Percentiles rank a stretch among this genome's conserved stretches.
These are phyloP conservation scores for Corythoichthys haematopterus DNA, from an alignment of 2,113 vertebrate genomes.

Conservation along the genomic window DNA sequence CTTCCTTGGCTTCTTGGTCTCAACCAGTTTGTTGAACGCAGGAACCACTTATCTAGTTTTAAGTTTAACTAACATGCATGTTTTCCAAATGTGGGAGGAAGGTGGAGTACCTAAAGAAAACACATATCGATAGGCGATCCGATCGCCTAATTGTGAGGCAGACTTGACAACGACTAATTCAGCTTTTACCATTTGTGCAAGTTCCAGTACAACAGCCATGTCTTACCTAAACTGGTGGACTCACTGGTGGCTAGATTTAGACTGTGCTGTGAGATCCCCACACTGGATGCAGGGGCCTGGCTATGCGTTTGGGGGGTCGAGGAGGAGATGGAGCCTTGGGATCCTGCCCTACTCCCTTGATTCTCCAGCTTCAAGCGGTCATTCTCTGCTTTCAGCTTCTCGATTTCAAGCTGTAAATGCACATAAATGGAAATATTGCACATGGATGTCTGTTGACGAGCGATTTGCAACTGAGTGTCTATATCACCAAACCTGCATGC, in stretches of 20 bases:
- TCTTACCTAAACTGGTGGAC: constrained; percentile 91
- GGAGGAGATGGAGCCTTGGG: constrained; percentile 84
- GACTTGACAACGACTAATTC: neutral
- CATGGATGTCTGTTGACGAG: neutral
- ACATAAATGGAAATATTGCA: neutral
- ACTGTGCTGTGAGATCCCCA: constrained; percentile 83
- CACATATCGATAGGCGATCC: neutral
- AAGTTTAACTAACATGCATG: neutral
- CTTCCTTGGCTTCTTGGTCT: too few relatives aligned
- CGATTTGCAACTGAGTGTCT: neutral
- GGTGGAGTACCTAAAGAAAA: neutral
- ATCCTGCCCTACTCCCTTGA: constrained; percentile 82
- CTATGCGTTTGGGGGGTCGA: constrained; percentile 65
- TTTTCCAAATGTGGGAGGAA: neutral
- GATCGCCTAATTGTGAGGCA: too few relatives aligned
- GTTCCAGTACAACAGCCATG: neutral
- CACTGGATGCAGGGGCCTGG: constrained; percentile 67
- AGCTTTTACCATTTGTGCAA: neutral
- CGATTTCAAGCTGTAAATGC: constrained; percentile 81
- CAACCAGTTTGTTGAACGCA: too few relatives aligned
- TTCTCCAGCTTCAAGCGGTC: constrained; percentile 90
- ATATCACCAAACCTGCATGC: constrained; percentile 85
- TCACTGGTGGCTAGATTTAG: constrained; percentile 84
- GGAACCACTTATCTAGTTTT: too few relatives aligned
- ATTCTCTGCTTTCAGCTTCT: constrained; percentile 92